Conservation (phyloP, 2,888 invertebrate genomes). For the Coremacera marginata region DNA sequence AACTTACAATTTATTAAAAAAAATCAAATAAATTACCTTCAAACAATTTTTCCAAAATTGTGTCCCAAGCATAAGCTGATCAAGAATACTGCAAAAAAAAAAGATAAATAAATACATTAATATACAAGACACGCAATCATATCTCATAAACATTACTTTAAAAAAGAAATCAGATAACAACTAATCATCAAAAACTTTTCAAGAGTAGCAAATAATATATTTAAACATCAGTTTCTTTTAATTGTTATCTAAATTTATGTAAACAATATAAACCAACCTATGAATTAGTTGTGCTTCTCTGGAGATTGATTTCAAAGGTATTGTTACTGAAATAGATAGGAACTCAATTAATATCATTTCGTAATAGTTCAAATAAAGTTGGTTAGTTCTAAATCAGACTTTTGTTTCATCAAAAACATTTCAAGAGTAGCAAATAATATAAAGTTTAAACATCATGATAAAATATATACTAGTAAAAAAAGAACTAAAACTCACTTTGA, state of each 20-base stretch:
- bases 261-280: too few relatives aligned
- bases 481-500: conserved; percentile 21
- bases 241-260: too few relatives aligned
- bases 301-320: too few relatives aligned
- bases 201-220: conserved; percentile 51
- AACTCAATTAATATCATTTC: too few relatives aligned
- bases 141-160: neutral
- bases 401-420: conserved; percentile 50
- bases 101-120: conserved; percentile 7
- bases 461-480: conserved; percentile 5
- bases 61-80: too few relatives aligned
- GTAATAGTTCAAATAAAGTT: too few relatives aligned
- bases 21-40: too few relatives aligned
- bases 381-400: conserved; percentile 41
- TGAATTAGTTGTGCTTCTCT: too few relatives aligned
- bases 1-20: too few relatives aligned
- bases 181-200: conserved; percentile 52
- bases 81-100: conserved; percentile 26
- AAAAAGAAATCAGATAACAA: conserved; percentile 44
- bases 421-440: conserved; percentile 61
- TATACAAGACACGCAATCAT: neutral
- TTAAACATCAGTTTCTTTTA: too few relatives aligned
- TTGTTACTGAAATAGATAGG: too few relatives aligned
- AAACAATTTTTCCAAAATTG: too few relatives aligned
- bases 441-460: conserved; percentile 46